Evolutionary conservation across 2,888 invertebrate genomes (phyloP).

Genomic region (Micropterix aruncella): DNA sequence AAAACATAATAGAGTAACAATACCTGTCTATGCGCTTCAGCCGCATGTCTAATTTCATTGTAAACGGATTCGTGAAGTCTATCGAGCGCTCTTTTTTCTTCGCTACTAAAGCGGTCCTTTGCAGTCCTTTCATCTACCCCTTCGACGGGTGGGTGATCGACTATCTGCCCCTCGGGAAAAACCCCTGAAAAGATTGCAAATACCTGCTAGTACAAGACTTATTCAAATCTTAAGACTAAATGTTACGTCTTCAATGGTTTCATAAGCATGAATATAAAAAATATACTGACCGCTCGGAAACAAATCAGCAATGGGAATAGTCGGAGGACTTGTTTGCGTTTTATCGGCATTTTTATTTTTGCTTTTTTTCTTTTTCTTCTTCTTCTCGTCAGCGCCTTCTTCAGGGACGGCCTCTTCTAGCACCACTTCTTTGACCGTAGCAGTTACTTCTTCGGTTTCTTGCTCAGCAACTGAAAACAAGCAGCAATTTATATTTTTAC

Average conservation of each 20-base stretch:
- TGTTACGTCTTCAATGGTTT: neutral
- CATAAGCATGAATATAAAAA: neutral
- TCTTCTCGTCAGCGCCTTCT: conserved; percentile 40
- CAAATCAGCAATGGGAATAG: conserved; percentile 73
- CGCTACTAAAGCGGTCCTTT: conserved; percentile 69
- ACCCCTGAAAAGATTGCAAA: conserved; percentile 21
- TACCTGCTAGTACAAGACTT: too few species aligned
- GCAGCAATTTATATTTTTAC: too few species aligned
- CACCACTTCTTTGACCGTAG: conserved; percentile 14
- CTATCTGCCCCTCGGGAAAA: conserved; percentile 83
- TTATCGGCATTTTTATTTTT: conserved; percentile 33
- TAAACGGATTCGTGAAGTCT: conserved; percentile 85
- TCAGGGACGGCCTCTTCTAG: conserved; percentile 29
- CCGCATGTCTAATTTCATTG: conserved; percentile 87
- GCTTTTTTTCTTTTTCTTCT: conserved; percentile 52
- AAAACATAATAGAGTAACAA: neutral
- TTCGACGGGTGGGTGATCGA: conserved; percentile 60
- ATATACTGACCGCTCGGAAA: conserved; percentile 54
- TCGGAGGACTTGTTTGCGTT: conserved; percentile 70
- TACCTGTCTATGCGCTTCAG: conserved; percentile 94
- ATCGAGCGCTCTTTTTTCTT: conserved; percentile 84
- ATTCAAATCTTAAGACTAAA: neutral
- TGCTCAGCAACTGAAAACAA: conserved; percentile 13
- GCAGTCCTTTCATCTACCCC: conserved; percentile 73
- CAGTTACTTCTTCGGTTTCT: conserved; percentile 17